These are phyloP conservation scores for Onychomys arenicola DNA, from an alignment of 2,797 vertebrate species.

Conservation along the genomic window DNA sequence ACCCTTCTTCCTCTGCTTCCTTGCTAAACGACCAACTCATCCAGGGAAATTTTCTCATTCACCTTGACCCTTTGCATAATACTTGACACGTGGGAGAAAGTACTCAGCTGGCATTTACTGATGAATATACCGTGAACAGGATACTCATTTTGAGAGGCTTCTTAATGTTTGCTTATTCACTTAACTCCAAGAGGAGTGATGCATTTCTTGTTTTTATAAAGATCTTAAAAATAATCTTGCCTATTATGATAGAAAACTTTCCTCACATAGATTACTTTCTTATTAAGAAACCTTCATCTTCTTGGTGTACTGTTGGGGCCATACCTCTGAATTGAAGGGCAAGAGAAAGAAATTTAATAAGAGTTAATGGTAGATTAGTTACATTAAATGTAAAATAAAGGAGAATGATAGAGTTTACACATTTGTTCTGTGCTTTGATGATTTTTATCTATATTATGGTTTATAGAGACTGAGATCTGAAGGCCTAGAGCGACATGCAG, in stretches of 20 bases:
- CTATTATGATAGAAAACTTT: not conserved
- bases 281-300: not conserved
- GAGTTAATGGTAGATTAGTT: not conserved
- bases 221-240: not conserved
- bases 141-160: not conserved
- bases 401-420: not conserved
- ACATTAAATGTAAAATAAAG: not conserved
- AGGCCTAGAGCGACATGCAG: not conserved
- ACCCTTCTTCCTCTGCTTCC: not conserved
- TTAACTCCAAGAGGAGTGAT: not conserved
- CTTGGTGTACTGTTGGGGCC: not conserved
- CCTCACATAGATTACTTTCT: not conserved
- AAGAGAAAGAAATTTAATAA: not conserved
- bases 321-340: not conserved
- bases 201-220: constrained; percentile 13
- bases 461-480: not conserved
- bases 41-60: not conserved
- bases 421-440: constrained; percentile 15
- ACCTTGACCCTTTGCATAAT: not conserved
- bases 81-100: not conserved
- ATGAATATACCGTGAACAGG: not conserved
- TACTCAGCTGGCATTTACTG: not conserved
- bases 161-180: not conserved
- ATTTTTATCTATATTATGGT: not conserved
- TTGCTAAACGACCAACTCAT: not conserved